These are phyloP conservation scores for Phacellophora camtschatica DNA, from an alignment of 30 jellyfish, hydroid and myxozoan species.

Conservation along the genomic window DNA sequence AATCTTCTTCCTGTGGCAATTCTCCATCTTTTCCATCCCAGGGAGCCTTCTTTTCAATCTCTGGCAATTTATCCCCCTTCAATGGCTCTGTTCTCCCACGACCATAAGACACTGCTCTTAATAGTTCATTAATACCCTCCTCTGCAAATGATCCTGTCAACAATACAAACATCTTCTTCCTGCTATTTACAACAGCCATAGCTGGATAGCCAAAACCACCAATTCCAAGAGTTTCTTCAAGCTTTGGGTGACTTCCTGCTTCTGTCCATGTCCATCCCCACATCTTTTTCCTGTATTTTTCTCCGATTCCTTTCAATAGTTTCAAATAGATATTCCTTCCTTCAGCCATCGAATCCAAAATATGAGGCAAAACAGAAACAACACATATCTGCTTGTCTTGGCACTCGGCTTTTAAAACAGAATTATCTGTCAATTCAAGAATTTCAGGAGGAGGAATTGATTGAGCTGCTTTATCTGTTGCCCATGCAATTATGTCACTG, in stretches of 20 bases:
- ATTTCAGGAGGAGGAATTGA: conserved; percentile 87
- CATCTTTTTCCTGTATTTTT: conserved; percentile 76
- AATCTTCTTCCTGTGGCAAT: conserved; percentile 82
- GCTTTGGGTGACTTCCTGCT: conserved; percentile 78
- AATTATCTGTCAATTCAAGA: conserved; percentile 57
- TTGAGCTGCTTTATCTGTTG: conserved; percentile 55
- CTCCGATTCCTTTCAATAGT: conserved; percentile 76
- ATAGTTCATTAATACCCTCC: conserved; percentile 81
- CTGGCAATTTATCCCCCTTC: conserved; percentile 66
- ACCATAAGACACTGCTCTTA: conserved; percentile 83
- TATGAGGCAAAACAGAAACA: conserved; percentile 83
- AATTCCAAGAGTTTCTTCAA: conserved; percentile 80
- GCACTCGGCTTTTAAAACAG: conserved; percentile 62
- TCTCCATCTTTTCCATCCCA: conserved; percentile 99
- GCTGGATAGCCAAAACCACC: conserved; percentile 99
- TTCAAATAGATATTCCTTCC: conserved; percentile 69
- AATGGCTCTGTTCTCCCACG: conserved; percentile 92
- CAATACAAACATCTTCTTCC: conserved; percentile 82
- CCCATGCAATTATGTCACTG: conserved; percentile 80
- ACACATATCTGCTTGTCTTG: conserved; percentile 84
- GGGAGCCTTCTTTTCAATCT: conserved; percentile 39
- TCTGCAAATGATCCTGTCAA: conserved; percentile 80
- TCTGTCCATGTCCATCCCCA: conserved; percentile 99
- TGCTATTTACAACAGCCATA: conserved; percentile 86
- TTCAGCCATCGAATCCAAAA: conserved; percentile 84